A percentile compares a stretch with the other conserved stretches of the same genome.
Evolutionary conservation across 2,797 vertebrate genomes (phyloP).

Genomic region (Psittacula derbiana): DNA sequence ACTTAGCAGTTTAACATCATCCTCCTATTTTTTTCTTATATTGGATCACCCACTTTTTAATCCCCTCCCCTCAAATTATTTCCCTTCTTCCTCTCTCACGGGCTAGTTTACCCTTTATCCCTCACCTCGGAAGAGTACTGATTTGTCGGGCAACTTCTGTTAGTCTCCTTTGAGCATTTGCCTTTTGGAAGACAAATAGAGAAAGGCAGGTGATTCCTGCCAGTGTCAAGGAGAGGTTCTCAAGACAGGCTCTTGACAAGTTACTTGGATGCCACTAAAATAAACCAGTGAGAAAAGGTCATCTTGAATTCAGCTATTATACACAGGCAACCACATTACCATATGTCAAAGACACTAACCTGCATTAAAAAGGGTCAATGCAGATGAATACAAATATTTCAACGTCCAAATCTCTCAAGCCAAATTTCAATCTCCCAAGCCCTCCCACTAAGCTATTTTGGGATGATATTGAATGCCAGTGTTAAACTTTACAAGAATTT

Average conservation of each 20-base stretch:
- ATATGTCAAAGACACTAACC: neutral
- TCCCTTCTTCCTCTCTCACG: neutral
- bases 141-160: neutral
- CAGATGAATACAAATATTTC: slow-evolving; percentile 6
- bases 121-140: neutral
- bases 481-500: neutral
- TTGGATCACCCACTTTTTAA: neutral
- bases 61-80: neutral
- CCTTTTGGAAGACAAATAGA: slow-evolving; percentile 10
- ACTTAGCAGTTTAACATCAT: neutral
- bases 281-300: neutral
- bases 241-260: neutral
- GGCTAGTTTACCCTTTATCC: neutral
- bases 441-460: neutral
- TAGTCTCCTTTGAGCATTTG: neutral
- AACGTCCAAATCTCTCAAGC: neutral
- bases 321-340: neutral
- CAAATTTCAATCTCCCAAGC: neutral
- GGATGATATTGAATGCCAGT: neutral
- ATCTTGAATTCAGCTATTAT: neutral
- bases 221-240: slow-evolving; percentile 4
- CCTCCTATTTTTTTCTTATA: neutral
- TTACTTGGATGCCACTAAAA: neutral
- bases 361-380: neutral
- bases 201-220: neutral